These are phyloP conservation scores for Tragelaphus strepsiceros DNA, from an alignment of 2,113 vertebrate genomes.

Conservation along the genomic window DNA sequence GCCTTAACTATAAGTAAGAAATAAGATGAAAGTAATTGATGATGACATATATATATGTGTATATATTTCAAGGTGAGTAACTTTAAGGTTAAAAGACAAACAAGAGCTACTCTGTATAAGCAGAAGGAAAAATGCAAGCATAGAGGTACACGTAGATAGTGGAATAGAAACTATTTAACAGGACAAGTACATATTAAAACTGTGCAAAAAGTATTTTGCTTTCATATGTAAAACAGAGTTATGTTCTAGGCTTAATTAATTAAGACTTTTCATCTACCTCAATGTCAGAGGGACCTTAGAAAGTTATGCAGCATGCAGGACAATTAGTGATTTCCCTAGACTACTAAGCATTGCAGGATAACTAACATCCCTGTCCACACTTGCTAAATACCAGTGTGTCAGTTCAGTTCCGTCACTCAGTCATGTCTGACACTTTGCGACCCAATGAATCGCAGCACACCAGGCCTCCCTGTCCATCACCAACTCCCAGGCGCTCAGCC, in stretches of 20 bases:
- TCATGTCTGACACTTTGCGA: fast-evolving
- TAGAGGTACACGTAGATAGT: not conserved
- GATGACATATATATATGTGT: too few relatives aligned
- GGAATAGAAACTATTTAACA: not conserved
- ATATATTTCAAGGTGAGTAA: not conserved
- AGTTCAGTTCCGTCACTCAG: not conserved
- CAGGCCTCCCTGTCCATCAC: not conserved
- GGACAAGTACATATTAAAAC: not conserved
- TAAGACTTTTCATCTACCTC: not conserved
- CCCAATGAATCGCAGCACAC: fast-evolving
- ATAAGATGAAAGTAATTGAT: not conserved
- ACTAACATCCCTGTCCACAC: not conserved
- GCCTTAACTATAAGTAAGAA: not conserved
- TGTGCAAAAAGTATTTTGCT: not conserved
- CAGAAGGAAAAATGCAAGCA: not conserved
- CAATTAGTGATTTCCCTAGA: not conserved
- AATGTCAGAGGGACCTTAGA: not conserved
- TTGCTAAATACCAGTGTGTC: not conserved
- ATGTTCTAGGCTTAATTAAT: not conserved
- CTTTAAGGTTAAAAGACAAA: not conserved
- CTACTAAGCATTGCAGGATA: not conserved
- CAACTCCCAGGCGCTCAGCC: not conserved
- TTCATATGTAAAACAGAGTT: not conserved
- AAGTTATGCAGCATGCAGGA: not conserved
- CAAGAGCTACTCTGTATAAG: not conserved